Evolutionary conservation across 2,888 invertebrate species (phyloP).

Genomic region (Carabus problematicus): DNA sequence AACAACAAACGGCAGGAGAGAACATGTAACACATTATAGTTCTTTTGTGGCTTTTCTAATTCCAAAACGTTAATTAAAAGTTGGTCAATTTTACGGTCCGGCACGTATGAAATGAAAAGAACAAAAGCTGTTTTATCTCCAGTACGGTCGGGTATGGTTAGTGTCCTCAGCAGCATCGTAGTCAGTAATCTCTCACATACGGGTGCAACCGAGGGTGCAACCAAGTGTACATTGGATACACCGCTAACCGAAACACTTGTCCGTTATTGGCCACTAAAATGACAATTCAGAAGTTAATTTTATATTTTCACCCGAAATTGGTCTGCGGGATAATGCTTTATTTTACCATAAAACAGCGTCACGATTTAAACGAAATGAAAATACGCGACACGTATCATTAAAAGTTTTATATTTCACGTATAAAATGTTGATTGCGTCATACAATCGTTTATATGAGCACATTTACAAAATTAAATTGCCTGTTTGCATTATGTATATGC

Average conservation of each 20-base stretch:
- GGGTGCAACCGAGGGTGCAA: background rate
- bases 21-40: too few relatives aligned
- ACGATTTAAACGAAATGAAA: too few relatives aligned
- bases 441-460: too few relatives aligned
- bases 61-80: conserved; percentile 27
- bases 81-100: conserved; percentile 19
- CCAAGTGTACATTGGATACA: background rate
- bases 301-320: conserved; percentile 25
- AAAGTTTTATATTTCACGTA: conserved; percentile 1
- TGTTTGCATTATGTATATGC: too few relatives aligned
- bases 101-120: conserved; percentile 16
- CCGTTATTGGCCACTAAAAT: conserved; percentile 16
- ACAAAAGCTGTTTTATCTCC: conserved; percentile 4
- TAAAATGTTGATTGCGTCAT: too few relatives aligned
- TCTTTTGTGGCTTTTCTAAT: conserved; percentile 5
- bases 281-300: conserved; percentile 17
- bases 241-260: conserved; percentile 10
- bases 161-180: too few relatives aligned
- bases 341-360: background rate
- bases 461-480: too few relatives aligned
- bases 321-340: conserved; percentile 9
- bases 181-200: background rate
- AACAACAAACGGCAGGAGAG: too few relatives aligned
- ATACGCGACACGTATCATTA: background rate
- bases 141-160: background rate